Conservation (phyloP, 2,797 vertebrate genomes). For the Bovichtus diacanthus region DNA sequence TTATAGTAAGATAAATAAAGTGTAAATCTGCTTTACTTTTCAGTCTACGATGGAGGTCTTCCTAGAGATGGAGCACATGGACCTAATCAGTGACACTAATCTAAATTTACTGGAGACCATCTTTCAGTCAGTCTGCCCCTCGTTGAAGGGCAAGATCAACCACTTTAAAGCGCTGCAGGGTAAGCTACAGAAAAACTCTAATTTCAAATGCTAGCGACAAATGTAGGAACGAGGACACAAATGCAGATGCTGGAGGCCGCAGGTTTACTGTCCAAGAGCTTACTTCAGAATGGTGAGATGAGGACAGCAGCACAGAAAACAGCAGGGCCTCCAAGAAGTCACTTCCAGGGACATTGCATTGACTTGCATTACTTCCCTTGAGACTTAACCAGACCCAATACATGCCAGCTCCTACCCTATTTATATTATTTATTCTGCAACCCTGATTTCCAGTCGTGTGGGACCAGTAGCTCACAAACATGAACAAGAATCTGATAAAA, state of each 20-base stretch:
- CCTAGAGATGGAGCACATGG: conserved; percentile 84
- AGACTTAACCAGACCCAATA: too few species aligned
- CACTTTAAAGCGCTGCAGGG: conserved; percentile 73
- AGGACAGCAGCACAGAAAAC: neutral
- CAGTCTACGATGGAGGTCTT: conserved; percentile 88
- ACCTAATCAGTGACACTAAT: conserved; percentile 75
- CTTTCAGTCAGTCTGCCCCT: conserved; percentile 53
- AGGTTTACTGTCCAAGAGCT: neutral
- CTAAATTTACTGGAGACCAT: conserved; percentile 76
- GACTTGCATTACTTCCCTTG: too few species aligned
- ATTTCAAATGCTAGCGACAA: neutral
- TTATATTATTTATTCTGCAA: too few species aligned
- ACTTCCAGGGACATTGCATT: neutral
- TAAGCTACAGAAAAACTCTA: conserved; percentile 36
- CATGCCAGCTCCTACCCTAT: too few species aligned
- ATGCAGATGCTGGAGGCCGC: neutral
- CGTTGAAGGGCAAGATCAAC: conserved; percentile 74
- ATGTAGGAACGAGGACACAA: neutral
- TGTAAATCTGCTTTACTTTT: conserved; percentile 41
- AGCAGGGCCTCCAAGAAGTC: neutral
- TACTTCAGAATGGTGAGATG: neutral
- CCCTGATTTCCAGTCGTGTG: too few species aligned
- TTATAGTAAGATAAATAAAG: neutral
- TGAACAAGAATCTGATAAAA: too few species aligned
- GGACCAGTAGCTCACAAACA: too few species aligned